A percentile compares a stretch with the other conserved stretches of the same genome.
phyloP scores from a whole-genome alignment of 2,888 invertebrate genomes.

The Scaeva pyrastri region DNA sequence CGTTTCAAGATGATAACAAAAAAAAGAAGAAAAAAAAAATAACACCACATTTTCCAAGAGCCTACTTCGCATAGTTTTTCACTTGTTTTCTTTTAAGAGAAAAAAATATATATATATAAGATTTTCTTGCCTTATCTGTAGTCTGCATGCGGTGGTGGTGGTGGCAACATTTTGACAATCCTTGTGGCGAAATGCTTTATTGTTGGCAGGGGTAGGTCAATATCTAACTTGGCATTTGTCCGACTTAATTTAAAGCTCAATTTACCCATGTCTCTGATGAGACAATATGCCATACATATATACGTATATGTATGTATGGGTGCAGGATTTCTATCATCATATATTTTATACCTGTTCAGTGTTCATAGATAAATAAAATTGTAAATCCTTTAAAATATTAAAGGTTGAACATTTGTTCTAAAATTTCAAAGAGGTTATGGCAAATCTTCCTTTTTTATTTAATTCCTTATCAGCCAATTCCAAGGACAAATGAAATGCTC shows the following conservation, averaged over 20 bases:
- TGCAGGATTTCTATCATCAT: background rate
- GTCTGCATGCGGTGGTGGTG: slow-evolving; percentile 60
- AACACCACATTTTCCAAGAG: slow-evolving; percentile 37
- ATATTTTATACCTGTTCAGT: too few relatives aligned
- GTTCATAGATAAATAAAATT: too few relatives aligned
- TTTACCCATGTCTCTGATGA: slow-evolving; percentile 44
- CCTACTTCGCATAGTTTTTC: slow-evolving; percentile 62
- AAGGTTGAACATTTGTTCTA: too few relatives aligned
- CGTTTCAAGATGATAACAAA: slow-evolving; percentile 26
- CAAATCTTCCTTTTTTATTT: too few relatives aligned
- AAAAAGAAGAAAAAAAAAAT: slow-evolving; percentile 12
- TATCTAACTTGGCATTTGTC: slow-evolving; percentile 64
- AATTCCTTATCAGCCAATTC: too few relatives aligned
- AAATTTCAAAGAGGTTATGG: too few relatives aligned
- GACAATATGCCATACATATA: slow-evolving; percentile 48
- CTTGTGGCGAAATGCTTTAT: slow-evolving; percentile 57
- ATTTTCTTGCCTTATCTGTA: slow-evolving; percentile 67
- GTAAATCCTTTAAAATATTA: too few relatives aligned
- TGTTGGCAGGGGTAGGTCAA: slow-evolving; percentile 64
- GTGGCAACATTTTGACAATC: slow-evolving; percentile 46
- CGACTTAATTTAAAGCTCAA: slow-evolving; percentile 61
- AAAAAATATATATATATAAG: slow-evolving; percentile 46
- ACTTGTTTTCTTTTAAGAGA: slow-evolving; percentile 39
- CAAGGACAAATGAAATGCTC: too few relatives aligned
- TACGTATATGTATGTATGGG: background rate